Evolutionary conservation across 2,113 vertebrate species (phyloP).

Genomic region (Sylvietta virens): DNA sequence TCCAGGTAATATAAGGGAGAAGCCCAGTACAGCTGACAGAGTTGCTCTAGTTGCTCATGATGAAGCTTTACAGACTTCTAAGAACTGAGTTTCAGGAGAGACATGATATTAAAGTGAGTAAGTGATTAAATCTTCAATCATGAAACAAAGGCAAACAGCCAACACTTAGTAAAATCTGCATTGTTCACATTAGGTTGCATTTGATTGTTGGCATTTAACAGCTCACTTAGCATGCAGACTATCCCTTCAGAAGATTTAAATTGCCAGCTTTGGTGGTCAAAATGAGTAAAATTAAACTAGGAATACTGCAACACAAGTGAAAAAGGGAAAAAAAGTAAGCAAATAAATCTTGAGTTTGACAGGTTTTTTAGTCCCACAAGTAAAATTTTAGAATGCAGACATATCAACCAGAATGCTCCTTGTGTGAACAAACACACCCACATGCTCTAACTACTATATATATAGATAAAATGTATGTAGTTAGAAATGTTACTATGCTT

Average conservation of each 20-base stretch:
- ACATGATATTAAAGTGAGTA: background rate
- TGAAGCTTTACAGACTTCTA: background rate
- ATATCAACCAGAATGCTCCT: background rate
- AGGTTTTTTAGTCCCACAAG: background rate
- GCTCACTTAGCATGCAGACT: background rate
- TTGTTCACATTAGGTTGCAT: background rate
- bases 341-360: background rate
- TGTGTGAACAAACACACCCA: background rate
- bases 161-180: background rate
- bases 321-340: background rate
- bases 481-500: background rate
- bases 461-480: background rate
- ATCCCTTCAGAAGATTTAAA: background rate
- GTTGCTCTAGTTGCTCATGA: background rate
- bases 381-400: background rate
- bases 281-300: background rate
- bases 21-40: background rate
- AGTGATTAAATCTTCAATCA: conserved; percentile 15
- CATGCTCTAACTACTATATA: background rate
- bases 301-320: background rate
- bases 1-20: background rate
- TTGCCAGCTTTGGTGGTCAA: background rate
- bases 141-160: background rate
- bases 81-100: background rate
- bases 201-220: background rate